phyloP scores from a whole-genome alignment of 2,888 invertebrate species.

The Sphinx pinastri region DNA sequence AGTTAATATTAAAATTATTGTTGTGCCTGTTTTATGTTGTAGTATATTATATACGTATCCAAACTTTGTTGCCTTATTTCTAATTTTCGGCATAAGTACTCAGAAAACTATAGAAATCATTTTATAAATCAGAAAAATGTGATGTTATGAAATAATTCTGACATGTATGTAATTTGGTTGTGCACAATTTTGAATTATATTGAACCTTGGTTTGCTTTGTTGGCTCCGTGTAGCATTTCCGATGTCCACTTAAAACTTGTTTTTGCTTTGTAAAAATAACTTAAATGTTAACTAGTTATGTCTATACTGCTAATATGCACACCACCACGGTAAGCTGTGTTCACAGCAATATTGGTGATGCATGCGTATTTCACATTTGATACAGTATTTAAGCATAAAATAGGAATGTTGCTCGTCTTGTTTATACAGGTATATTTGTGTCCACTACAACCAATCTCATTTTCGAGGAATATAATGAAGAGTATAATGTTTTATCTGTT shows the following conservation, averaged over 20 bases:
- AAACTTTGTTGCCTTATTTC: too few species aligned
- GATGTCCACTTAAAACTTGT: conserved; percentile 11
- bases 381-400: background rate
- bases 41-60: too few species aligned
- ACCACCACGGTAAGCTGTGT: conserved; percentile 1
- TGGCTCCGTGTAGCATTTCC: background rate
- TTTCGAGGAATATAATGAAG: background rate
- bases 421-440: background rate
- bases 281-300: conserved; percentile 7
- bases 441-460: background rate
- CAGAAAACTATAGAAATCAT: too few species aligned
- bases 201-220: background rate
- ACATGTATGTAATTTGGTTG: background rate
- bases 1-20: too few species aligned
- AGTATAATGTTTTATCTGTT: conserved; percentile 4
- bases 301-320: conserved; percentile 8
- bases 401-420: background rate
- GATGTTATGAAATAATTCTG: background rate
- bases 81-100: too few species aligned
- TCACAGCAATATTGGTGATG: conserved; percentile 3
- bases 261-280: conserved; percentile 20
- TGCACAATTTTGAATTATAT: conserved; percentile 3
- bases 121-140: background rate
- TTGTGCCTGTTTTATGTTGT: too few species aligned
- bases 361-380: background rate